Evolutionary conservation across 2,888 invertebrate species (phyloP).

Genomic region (Tachystola acroxantha): DNA sequence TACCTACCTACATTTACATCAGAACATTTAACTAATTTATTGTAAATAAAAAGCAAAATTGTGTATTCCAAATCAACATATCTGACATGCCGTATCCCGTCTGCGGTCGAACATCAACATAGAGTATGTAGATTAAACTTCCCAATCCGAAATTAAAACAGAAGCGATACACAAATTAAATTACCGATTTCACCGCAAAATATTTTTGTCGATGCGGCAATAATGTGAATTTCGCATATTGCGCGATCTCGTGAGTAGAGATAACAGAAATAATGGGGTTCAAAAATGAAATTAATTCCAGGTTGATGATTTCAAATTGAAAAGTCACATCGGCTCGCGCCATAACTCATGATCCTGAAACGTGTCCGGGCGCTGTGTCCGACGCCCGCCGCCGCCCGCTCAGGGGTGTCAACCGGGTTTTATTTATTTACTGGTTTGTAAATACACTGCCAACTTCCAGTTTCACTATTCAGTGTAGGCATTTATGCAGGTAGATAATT

Average conservation of each 20-base stretch:
- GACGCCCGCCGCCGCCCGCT: slow-evolving; percentile 37
- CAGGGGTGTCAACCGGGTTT: slow-evolving; percentile 56
- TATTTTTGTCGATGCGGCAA: slow-evolving; percentile 69
- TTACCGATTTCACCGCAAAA: slow-evolving; percentile 48
- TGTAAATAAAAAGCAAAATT: too few species aligned
- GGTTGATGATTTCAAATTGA: slow-evolving; percentile 80
- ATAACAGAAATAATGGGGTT: slow-evolving; percentile 78
- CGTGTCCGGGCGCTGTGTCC: slow-evolving; percentile 74
- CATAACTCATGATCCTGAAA: slow-evolving; percentile 78
- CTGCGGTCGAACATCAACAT: slow-evolving; percentile 19
- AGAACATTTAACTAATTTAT: too few species aligned
- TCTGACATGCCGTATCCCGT: slow-evolving; percentile 6
- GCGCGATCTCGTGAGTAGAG: slow-evolving; percentile 69
- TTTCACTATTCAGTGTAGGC: too few species aligned
- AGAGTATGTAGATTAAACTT: slow-evolving; percentile 10
- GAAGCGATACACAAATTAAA: slow-evolving; percentile 44
- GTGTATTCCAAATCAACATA: too few species aligned
- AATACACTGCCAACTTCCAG: background rate
- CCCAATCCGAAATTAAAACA: slow-evolving; percentile 35
- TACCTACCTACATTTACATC: too few species aligned
- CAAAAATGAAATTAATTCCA: slow-evolving; percentile 79
- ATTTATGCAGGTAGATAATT: too few species aligned
- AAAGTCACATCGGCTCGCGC: slow-evolving; percentile 78
- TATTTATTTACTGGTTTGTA: slow-evolving; percentile 31
- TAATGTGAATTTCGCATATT: slow-evolving; percentile 73